phyloP scores from a whole-genome alignment of 2,797 vertebrate species.

The Brachyrhaphis roseni region DNA sequence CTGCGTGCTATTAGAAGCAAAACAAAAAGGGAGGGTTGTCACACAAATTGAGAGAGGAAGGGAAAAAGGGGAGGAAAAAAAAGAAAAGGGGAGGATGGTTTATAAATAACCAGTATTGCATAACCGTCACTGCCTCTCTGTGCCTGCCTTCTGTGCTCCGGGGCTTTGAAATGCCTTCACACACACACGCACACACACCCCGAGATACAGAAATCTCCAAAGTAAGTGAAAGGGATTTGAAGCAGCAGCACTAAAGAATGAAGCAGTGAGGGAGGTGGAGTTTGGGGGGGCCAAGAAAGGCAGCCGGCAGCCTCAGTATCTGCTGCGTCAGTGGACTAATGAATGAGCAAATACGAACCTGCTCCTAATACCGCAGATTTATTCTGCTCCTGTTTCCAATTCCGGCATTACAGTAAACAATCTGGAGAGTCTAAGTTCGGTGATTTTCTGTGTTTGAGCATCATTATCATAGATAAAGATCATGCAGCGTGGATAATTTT shows the following conservation, averaged over 20 bases:
- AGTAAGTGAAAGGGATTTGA: conserved; percentile 66
- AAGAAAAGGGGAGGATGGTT: conserved; percentile 58
- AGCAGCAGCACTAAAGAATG: conserved; percentile 48
- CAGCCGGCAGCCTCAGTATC: conserved; percentile 55
- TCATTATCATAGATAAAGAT: conserved; percentile 23
- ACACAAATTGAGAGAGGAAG: conserved; percentile 32
- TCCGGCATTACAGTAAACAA: conserved; percentile 5
- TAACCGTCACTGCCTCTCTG: conserved; percentile 70
- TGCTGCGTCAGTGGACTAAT: conserved; percentile 69
- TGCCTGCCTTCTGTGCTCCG: conserved; percentile 65
- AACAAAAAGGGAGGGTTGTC: conserved; percentile 13
- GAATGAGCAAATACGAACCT: conserved; percentile 58
- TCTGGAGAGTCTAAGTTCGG: conserved; percentile 24
- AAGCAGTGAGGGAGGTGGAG: conserved; percentile 7
- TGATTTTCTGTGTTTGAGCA: conserved; percentile 1
- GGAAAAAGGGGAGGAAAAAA: conserved; percentile 34
- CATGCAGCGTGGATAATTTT: conserved; percentile 13
- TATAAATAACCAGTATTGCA: conserved; percentile 83
- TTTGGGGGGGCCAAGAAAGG: conserved; percentile 44
- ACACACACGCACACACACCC: conserved; percentile 35
- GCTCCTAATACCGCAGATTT: conserved; percentile 37
- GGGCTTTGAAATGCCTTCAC: conserved; percentile 76
- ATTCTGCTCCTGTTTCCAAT: conserved; percentile 27
- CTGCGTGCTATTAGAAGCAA: conserved; percentile 44
- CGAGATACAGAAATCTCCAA: conserved; percentile 53